These are phyloP conservation scores for Catonia carolina DNA, from an alignment of 2,888 invertebrate genomes.

Conservation along the genomic window DNA sequence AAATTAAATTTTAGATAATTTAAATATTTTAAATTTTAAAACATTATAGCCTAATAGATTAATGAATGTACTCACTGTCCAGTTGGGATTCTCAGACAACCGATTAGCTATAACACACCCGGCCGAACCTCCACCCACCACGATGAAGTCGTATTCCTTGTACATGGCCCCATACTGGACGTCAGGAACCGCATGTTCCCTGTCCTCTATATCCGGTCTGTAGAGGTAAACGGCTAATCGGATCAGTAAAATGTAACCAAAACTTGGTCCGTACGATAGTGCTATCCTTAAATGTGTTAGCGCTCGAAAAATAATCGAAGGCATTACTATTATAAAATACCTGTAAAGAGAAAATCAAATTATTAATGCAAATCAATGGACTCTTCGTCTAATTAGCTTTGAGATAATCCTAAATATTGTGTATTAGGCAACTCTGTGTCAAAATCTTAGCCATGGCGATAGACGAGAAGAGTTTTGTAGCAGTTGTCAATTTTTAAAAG, in stretches of 20 bases:
- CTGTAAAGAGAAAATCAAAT: no score
- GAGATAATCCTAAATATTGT: no score
- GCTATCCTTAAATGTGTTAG: constrained; percentile 49
- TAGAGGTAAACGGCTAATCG: constrained; percentile 56
- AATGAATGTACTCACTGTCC: constrained; percentile 45
- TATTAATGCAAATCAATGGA: no score
- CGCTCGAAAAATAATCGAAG: neutral
- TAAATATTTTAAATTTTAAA: no score
- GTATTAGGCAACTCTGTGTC: no score
- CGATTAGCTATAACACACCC: constrained; percentile 73
- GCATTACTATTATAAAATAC: neutral
- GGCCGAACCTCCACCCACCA: constrained; percentile 76
- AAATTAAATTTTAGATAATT: no score
- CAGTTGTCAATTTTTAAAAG: no score
- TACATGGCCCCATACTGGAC: constrained; percentile 49
- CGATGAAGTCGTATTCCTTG: constrained; percentile 67
- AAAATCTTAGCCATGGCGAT: no score
- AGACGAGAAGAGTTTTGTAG: no score
- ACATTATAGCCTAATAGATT: no score
- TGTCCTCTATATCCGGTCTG: constrained; percentile 67
- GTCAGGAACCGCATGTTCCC: constrained; percentile 56
- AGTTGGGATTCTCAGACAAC: constrained; percentile 63
- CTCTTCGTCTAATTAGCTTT: no score
- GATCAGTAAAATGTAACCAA: constrained; percentile 57
- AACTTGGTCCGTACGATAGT: constrained; percentile 57